Conservation (phyloP, 2,797 vertebrate genomes). For the Tapirus indicus region DNA sequence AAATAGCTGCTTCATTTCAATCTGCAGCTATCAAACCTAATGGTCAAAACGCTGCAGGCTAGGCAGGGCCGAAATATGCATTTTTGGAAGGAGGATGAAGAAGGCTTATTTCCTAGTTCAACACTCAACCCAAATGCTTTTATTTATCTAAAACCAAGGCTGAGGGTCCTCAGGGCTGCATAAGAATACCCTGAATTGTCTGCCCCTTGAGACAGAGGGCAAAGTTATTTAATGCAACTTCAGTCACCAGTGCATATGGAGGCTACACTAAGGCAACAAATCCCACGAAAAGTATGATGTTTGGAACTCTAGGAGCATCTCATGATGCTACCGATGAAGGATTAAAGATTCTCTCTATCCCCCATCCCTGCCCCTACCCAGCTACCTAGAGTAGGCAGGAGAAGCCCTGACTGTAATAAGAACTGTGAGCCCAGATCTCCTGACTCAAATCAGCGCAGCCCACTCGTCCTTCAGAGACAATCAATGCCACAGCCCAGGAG, state of each 20-base stretch:
- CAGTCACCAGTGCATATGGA: not conserved
- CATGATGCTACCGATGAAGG: not conserved
- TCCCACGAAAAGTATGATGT: not conserved
- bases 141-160: not conserved
- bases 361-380: not conserved
- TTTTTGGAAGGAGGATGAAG: constrained; percentile 40
- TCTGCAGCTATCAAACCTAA: not conserved
- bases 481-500: not conserved
- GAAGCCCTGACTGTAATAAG: not conserved
- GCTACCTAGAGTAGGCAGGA: not conserved
- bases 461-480: not conserved
- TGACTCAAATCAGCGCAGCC: not conserved
- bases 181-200: not conserved
- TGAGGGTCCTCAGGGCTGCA: not conserved
- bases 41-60: not conserved
- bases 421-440: not conserved
- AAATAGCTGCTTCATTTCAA: constrained; percentile 16
- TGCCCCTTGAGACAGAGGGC: not conserved
- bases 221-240: constrained; percentile 39
- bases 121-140: not conserved
- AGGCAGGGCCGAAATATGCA: not conserved
- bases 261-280: constrained; percentile 22
- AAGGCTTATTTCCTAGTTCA: not conserved
- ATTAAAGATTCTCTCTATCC: not conserved
- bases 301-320: constrained; percentile 38